These are phyloP conservation scores for Leptodactylus fuscus DNA, from an alignment of 2,113 vertebrate genomes.

Conservation along the genomic window DNA sequence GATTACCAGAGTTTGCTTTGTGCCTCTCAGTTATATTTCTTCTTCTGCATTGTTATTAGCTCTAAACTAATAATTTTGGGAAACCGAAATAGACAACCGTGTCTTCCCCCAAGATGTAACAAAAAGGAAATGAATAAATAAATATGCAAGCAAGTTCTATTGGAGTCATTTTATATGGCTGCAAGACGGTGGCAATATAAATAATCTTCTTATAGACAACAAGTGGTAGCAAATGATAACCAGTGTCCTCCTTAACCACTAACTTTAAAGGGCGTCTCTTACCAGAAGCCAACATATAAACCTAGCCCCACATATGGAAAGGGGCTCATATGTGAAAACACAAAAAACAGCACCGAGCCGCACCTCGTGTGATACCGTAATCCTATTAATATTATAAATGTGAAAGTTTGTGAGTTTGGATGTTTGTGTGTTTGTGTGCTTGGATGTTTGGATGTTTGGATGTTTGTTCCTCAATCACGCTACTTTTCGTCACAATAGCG, in stretches of 20 bases:
- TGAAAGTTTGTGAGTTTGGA: too few relatives aligned
- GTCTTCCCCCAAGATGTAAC: not conserved
- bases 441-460: too few relatives aligned
- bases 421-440: too few relatives aligned
- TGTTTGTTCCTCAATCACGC: too few relatives aligned
- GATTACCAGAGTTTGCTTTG: constrained; percentile 30
- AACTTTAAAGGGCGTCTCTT: too few relatives aligned
- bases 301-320: too few relatives aligned
- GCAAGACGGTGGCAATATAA: not conserved
- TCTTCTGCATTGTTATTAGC: constrained; percentile 19
- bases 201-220: not conserved
- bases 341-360: too few relatives aligned
- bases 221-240: not conserved
- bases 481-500: too few relatives aligned
- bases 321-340: too few relatives aligned
- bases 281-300: too few relatives aligned
- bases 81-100: constrained; percentile 28
- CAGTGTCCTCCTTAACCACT: not conserved
- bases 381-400: too few relatives aligned
- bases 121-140: not conserved
- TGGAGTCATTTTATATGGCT: not conserved
- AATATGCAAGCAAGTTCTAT: not conserved
- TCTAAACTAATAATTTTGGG: constrained; percentile 13
- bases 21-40: constrained; percentile 17
- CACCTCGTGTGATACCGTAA: too few relatives aligned